Conservation (phyloP, 2,113 vertebrate genomes). For the Myotis yumanensis region DNA sequence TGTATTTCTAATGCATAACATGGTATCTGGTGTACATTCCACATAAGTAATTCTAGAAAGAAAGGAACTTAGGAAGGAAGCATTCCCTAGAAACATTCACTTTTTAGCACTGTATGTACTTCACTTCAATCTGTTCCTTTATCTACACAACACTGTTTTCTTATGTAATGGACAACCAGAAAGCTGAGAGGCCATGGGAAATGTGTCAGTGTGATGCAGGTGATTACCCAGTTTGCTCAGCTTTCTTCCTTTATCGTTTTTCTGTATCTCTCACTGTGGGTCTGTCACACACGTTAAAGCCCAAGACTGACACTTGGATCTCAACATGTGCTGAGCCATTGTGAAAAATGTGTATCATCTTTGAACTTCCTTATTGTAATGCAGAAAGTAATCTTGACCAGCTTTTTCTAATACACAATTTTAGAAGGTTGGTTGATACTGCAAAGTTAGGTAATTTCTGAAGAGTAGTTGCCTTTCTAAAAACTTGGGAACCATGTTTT, state of each 20-base stretch:
- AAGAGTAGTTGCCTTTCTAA: not conserved
- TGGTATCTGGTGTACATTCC: not conserved
- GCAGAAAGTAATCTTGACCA: not conserved
- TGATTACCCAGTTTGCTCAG: not conserved
- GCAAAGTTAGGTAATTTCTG: not conserved
- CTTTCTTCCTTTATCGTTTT: not conserved
- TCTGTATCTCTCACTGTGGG: not conserved
- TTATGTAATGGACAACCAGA: not conserved
- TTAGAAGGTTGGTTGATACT: not conserved
- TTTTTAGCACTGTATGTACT: not conserved
- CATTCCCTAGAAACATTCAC: not conserved
- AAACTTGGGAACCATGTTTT: not conserved
- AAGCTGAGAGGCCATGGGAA: not conserved
- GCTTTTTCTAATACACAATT: not conserved
- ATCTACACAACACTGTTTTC: not conserved
- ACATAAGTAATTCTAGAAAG: not conserved
- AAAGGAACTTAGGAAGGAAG: not conserved
- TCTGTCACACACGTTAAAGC: not conserved
- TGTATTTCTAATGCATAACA: not conserved
- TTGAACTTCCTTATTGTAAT: conserved; percentile 22
- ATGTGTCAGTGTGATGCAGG: too few relatives aligned
- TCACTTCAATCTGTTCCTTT: not conserved
- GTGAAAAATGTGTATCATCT: not conserved
- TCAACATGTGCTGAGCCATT: not conserved
- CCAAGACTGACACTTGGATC: not conserved